Conservation (phyloP, 2,113 vertebrate genomes). For the Melanostigma gelatinosum region DNA sequence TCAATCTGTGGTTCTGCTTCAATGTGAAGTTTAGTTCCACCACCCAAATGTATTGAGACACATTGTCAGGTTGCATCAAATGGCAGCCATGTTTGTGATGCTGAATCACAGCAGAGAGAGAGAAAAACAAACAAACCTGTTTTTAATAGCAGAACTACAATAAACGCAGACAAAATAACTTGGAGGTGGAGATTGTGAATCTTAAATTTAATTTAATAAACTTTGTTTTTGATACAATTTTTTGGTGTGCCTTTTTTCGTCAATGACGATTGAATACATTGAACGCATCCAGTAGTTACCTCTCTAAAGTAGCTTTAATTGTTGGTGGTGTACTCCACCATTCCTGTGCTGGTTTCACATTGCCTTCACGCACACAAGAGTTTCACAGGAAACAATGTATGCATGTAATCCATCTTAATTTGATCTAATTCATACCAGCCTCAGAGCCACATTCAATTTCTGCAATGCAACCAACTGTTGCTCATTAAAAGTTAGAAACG, state of each 20-base stretch:
- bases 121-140: neutral
- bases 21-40: constrained; percentile 27
- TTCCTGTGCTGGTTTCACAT: neutral
- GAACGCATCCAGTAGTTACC: neutral
- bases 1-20: constrained; percentile 28
- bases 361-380: neutral
- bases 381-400: neutral
- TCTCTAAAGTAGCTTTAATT: neutral
- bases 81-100: constrained; percentile 12
- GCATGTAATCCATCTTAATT: constrained; percentile 1
- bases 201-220: too few relatives aligned
- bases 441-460: neutral
- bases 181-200: neutral
- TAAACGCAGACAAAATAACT: neutral
- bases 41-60: constrained; percentile 13
- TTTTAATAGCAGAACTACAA: neutral
- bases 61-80: constrained; percentile 27
- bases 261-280: neutral
- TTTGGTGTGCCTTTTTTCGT: neutral
- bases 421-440: neutral
- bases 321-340: neutral
- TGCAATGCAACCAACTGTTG: constrained; percentile 6
- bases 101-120: neutral
- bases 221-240: neutral
- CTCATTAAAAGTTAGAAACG: neutral